These are phyloP conservation scores for Scortum barcoo DNA, from an alignment of 2,113 vertebrate species.

Conservation along the genomic window DNA sequence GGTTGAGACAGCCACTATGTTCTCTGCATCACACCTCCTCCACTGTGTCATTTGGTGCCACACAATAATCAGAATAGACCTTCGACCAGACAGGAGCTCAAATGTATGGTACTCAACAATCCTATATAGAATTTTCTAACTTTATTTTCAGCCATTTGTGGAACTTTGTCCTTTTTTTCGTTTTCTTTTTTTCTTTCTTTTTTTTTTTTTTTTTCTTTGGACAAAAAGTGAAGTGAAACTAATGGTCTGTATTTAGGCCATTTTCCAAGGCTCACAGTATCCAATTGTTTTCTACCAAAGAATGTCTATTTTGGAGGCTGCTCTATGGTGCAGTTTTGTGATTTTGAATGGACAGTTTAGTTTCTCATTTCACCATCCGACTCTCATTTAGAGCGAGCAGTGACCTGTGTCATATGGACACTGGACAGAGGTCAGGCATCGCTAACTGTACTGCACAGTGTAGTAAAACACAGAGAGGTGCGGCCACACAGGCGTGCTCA, in stretches of 20 bases:
- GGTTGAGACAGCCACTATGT: conserved; percentile 15
- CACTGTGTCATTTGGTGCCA: conserved; percentile 2
- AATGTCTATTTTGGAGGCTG: conserved; percentile 55
- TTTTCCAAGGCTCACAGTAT: conserved; percentile 53
- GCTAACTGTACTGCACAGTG: conserved; percentile 53
- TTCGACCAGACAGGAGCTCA: conserved; percentile 11
- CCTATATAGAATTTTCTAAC: conserved; percentile 20
- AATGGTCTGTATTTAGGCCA: conserved; percentile 25
- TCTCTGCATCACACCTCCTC: conserved; percentile 29
- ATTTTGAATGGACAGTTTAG: conserved; percentile 79
- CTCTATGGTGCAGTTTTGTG: conserved; percentile 54
- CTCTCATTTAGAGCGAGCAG: conserved; percentile 66
- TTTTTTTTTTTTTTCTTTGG: conserved; percentile 20
- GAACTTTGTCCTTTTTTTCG: conserved; percentile 13
- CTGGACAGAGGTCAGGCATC: conserved; percentile 65
- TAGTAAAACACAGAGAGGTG: conserved; percentile 49
- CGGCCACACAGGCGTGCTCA: conserved; percentile 17
- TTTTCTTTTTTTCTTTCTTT: conserved; percentile 4
- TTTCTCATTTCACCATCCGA: conserved; percentile 67
- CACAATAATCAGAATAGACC: conserved; percentile 27
- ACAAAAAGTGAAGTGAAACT: conserved; percentile 38
- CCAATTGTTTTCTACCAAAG: conserved; percentile 62
- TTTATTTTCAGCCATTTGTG: conserved; percentile 45
- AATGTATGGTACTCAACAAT: conserved; percentile 9
- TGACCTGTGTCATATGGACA: conserved; percentile 77